Evolutionary conservation across 1,140 invertebrate genomes (phyloP).

Genomic region (Drosophila equinoxialis): DNA sequence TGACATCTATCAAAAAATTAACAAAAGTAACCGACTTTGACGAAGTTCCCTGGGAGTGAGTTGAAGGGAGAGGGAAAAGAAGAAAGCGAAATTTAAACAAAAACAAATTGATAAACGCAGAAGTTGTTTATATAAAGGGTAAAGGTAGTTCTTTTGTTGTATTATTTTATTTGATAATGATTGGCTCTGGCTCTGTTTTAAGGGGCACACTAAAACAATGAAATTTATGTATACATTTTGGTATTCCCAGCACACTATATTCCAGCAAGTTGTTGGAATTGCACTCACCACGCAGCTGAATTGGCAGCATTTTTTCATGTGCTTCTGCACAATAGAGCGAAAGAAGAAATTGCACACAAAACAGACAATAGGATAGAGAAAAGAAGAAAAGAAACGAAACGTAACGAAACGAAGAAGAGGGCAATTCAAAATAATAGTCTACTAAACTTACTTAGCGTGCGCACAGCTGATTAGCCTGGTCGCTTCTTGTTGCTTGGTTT

Average conservation of each 20-base stretch:
- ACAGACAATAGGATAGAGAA: neutral
- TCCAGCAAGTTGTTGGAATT: conserved; percentile 1
- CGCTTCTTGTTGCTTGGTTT: neutral
- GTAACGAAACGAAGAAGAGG: conserved; percentile 14
- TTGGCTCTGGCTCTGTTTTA: neutral
- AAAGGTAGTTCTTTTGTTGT: too few relatives aligned
- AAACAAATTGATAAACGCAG: too few relatives aligned
- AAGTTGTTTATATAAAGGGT: too few relatives aligned
- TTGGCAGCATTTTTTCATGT: conserved; percentile 19
- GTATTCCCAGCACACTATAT: neutral
- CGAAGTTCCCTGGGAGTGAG: too few relatives aligned
- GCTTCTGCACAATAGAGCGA: neutral
- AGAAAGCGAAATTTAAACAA: too few relatives aligned
- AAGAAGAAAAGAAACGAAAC: neutral
- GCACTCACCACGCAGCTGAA: conserved; percentile 7
- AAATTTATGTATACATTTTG: conserved; percentile 4
- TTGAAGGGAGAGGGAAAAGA: too few relatives aligned
- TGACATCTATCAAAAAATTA: too few relatives aligned
- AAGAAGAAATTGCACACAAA: neutral
- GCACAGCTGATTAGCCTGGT: conserved; percentile 67
- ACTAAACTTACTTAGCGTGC: conserved; percentile 78
- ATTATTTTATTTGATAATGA: too few relatives aligned
- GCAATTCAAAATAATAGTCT: conserved; percentile 78
- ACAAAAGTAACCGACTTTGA: too few relatives aligned
- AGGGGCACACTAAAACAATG: neutral